phyloP scores from a whole-genome alignment of 2,797 vertebrate species.

The Coregonus suidteri region DNA sequence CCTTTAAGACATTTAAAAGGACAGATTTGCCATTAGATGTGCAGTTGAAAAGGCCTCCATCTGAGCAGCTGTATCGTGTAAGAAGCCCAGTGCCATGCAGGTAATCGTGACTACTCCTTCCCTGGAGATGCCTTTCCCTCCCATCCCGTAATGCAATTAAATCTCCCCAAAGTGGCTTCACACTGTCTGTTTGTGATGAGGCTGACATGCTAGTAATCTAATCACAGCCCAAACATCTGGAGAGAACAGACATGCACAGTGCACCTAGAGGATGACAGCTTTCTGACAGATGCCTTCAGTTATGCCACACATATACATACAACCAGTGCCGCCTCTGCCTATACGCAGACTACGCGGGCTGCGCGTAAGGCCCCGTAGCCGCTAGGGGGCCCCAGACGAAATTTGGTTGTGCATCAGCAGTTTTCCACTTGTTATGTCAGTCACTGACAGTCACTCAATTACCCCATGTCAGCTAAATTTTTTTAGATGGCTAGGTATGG shows the following conservation, averaged over 20 bases:
- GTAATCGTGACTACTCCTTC: neutral
- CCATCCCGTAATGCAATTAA: constrained; percentile 21
- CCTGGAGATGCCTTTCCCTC: neutral
- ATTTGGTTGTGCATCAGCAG: too few species aligned
- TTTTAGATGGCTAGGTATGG: too few species aligned
- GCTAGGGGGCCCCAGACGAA: too few species aligned
- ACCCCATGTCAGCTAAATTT: too few species aligned
- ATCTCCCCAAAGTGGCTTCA: constrained; percentile 15
- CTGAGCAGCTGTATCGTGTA: neutral
- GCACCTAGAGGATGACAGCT: constrained; percentile 27
- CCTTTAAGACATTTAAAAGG: neutral
- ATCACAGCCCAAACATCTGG: constrained; percentile 30
- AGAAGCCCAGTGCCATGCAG: neutral
- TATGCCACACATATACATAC: neutral
- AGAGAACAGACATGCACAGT: constrained; percentile 2
- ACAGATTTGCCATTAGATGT: neutral
- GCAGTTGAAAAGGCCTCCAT: neutral
- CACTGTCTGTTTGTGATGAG: constrained; percentile 10
- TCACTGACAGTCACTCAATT: too few species aligned
- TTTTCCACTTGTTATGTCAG: too few species aligned
- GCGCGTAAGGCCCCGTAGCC: too few species aligned
- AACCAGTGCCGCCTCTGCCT: neutral
- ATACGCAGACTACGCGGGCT: too few species aligned
- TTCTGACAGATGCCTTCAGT: constrained; percentile 1
- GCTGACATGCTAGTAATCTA: constrained; percentile 30